phyloP scores from a whole-genome alignment of 2,888 invertebrate genomes.

The Philhelius pedissequus region DNA sequence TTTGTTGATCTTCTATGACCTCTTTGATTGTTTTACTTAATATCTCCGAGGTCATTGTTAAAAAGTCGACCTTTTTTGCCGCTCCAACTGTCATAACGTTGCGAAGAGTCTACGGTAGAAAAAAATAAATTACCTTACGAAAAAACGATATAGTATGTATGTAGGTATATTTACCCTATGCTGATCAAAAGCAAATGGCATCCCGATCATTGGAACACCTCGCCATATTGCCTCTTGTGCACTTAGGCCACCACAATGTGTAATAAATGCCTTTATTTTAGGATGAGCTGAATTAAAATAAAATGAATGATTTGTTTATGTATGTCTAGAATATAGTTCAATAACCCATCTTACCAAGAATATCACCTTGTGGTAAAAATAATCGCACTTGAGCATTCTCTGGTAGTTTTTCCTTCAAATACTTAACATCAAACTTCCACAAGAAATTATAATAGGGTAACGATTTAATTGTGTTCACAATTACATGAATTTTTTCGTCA shows the following conservation, averaged over 20 bases:
- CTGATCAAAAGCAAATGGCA: slow-evolving; percentile 74
- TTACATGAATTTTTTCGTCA: slow-evolving; percentile 52
- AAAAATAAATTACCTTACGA: slow-evolving; percentile 18
- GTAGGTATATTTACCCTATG: slow-evolving; percentile 33
- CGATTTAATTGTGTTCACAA: slow-evolving; percentile 67
- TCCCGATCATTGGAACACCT: slow-evolving; percentile 74
- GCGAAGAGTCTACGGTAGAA: slow-evolving; percentile 5
- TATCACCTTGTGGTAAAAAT: slow-evolving; percentile 69
- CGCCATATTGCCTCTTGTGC: slow-evolving; percentile 73
- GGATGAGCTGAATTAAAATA: slow-evolving; percentile 69
- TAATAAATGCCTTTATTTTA: slow-evolving; percentile 72
- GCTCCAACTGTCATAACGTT: slow-evolving; percentile 44
- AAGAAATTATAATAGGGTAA: slow-evolving; percentile 75
- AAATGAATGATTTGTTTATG: neutral
- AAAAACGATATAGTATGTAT: neutral
- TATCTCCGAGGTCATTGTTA: slow-evolving; percentile 47
- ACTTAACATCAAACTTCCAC: slow-evolving; percentile 74
- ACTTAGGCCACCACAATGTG: slow-evolving; percentile 74
- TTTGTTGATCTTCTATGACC: slow-evolving; percentile 63
- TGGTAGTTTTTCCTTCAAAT: slow-evolving; percentile 64
- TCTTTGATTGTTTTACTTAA: slow-evolving; percentile 39
- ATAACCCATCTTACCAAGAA: neutral
- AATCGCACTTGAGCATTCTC: slow-evolving; percentile 63
- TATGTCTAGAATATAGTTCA: neutral
- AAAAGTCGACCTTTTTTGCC: slow-evolving; percentile 61